These are phyloP conservation scores for Onychomys torridus DNA, from an alignment of 2,797 vertebrate species.

Conservation along the genomic window DNA sequence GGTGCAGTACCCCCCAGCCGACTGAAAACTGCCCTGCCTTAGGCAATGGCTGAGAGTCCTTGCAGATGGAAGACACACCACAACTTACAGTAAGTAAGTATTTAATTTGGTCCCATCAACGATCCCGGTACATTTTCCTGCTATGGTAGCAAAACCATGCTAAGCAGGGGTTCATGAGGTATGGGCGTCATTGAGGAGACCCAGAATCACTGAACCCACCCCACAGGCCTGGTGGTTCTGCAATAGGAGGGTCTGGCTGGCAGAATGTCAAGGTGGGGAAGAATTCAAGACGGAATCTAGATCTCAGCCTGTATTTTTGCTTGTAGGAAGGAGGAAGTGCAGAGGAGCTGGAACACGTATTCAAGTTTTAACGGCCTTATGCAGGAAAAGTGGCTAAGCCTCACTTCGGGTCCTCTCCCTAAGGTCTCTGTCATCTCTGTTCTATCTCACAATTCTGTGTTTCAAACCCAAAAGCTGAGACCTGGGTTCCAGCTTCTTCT, in stretches of 20 bases:
- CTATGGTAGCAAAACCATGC: conserved; percentile 57
- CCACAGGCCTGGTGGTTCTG: not conserved
- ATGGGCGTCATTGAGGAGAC: conserved; percentile 21
- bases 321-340: not conserved
- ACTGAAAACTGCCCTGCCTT: not conserved
- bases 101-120: conserved; percentile 76
- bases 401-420: not conserved
- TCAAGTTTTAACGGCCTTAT: not conserved
- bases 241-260: conserved; percentile 23
- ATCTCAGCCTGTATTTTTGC: not conserved
- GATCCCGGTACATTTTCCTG: conserved; percentile 60
- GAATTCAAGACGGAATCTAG: not conserved
- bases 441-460: not conserved
- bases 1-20: not conserved
- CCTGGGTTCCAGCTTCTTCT: not conserved
- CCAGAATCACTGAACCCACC: conserved; percentile 45
- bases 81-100: conserved; percentile 75
- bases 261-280: not conserved
- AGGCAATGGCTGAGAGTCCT: not conserved
- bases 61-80: conserved; percentile 51
- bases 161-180: conserved; percentile 58
- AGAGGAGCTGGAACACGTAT: not conserved
- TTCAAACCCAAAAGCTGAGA: conserved; percentile 30
- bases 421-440: not conserved
- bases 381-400: not conserved